Evolutionary conservation across 2,888 invertebrate genomes (phyloP).

Genomic region (Galeopsomyia nigrocyanea): DNA sequence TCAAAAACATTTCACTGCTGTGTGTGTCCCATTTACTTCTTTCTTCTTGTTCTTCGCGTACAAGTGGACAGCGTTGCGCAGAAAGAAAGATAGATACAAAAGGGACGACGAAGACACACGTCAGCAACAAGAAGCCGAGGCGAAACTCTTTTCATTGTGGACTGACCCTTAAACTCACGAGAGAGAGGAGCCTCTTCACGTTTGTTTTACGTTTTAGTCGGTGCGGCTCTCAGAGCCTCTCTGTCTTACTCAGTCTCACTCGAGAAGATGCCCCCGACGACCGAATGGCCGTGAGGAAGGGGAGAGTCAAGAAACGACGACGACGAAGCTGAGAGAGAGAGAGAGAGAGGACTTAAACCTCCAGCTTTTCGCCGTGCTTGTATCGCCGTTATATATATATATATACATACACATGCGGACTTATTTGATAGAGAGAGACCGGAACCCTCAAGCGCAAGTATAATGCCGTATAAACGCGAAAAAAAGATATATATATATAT

Average conservation of each 20-base stretch:
- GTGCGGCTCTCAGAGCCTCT: conserved; percentile 11
- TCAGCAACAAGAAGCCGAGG: conserved; percentile 33
- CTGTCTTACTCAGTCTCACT: conserved; percentile 32
- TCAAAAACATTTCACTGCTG: conserved; percentile 29
- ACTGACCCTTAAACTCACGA: conserved; percentile 43
- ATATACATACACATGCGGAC: not conserved
- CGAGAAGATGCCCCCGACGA: conserved; percentile 36
- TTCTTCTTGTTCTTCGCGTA: not conserved
- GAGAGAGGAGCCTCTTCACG: conserved; percentile 37
- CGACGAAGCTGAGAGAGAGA: not conserved
- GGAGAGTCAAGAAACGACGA: conserved; percentile 13
- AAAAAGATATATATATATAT: not conserved
- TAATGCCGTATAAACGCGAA: conserved; percentile 21
- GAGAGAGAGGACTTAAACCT: conserved; percentile 34
- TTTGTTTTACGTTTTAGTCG: conserved; percentile 48
- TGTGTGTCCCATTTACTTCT: conserved; percentile 35
- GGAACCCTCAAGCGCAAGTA: conserved; percentile 27
- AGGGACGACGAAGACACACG: conserved; percentile 16
- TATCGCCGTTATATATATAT: conserved; percentile 2
- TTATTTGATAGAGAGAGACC: conserved; percentile 41
- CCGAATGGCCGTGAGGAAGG: conserved; percentile 43
- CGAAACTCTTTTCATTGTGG: conserved; percentile 36
- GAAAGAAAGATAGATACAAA: conserved; percentile 14
- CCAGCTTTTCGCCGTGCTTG: conserved; percentile 30
- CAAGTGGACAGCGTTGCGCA: conserved; percentile 31